Base-by-base conservation (phyloP, 2,797 vertebrate species). In the Pseudopleuronectes americanus region DNA sequence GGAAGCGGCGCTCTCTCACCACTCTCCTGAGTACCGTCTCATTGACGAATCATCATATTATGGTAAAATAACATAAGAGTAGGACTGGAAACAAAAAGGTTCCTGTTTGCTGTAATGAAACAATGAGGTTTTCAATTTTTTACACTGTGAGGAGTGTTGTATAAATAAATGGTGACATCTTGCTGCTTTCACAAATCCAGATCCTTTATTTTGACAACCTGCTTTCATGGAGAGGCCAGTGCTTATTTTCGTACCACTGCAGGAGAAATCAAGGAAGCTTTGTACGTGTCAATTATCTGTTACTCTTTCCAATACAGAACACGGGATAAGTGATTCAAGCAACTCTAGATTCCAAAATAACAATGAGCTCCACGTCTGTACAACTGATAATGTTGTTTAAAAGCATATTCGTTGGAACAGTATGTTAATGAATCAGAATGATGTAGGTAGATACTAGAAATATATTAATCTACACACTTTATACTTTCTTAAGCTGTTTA, bases 1-100 rank as follows among this genome's bases (percentile, higher is more conserved):
- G 85, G 89, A 87, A 89, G 83, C 85, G 65, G 57, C 63, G 3
- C 76, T 88, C 81, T 70, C 68, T 79, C 77, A 77, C 61, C 71
- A 77, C 71, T 83, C 74, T 68, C 71, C 68, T 47, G 51, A 73
- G 75, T 31, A 58, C 71, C 26, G 52, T 83, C 75, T 68, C 72
- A 26, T 26, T 63, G 47, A 68, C 61, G 59, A 88, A 76, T 84
- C 77, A 76, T 76, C 69, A 53, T 78, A 79, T 82, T 73, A 64
- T 77, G 72, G 53, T 49, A 57, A 80, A 82, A 77, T 68, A 69
- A 84, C 52, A 77, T 57, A 31, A 47, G 5, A 12, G 55, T 57
- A 41, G 79, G 64, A 80, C 45, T 21, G 53, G 47, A 63, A 71
- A 43, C 17, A 70, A 73, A 80, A 65, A 28, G 48, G 65, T 64